Conservation (phyloP, 2,113 vertebrate species). For the Parus major region DNA sequence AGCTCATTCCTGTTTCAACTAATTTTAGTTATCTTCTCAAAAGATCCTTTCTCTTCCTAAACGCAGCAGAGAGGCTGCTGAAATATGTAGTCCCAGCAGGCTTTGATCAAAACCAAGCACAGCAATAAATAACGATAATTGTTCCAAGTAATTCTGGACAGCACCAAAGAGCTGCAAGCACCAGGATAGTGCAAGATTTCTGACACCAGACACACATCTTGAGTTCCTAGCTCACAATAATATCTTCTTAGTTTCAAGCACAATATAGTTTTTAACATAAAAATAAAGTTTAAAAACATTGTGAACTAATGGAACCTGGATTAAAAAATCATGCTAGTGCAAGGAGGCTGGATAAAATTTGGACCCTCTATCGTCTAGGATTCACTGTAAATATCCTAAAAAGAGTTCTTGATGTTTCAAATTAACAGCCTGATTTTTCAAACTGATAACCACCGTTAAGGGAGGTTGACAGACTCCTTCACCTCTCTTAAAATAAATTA, state of each 20-base stretch:
- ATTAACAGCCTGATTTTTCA: neutral
- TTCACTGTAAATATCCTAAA: neutral
- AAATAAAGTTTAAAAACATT: neutral
- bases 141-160: conserved; percentile 26
- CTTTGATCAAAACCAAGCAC: conserved; percentile 12
- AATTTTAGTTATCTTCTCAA: neutral
- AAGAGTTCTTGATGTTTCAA: neutral
- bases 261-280: neutral
- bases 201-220: neutral
- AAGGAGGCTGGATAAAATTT: neutral
- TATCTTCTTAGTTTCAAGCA: neutral
- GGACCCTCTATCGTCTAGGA: neutral
- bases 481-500: neutral
- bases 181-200: neutral
- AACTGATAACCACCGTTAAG: neutral
- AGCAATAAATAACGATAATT: neutral
- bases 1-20: neutral
- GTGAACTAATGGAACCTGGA: neutral
- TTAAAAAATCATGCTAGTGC: neutral
- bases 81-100: neutral
- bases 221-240: neutral
- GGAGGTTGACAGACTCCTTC: neutral
- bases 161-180: neutral
- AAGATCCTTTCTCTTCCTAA: neutral
- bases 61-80: neutral